A percentile compares a stretch with the other conserved stretches of the same genome.
These are phyloP conservation scores for Athrips mouffetella DNA, from an alignment of 2,888 invertebrate species.

Conservation along the genomic window DNA sequence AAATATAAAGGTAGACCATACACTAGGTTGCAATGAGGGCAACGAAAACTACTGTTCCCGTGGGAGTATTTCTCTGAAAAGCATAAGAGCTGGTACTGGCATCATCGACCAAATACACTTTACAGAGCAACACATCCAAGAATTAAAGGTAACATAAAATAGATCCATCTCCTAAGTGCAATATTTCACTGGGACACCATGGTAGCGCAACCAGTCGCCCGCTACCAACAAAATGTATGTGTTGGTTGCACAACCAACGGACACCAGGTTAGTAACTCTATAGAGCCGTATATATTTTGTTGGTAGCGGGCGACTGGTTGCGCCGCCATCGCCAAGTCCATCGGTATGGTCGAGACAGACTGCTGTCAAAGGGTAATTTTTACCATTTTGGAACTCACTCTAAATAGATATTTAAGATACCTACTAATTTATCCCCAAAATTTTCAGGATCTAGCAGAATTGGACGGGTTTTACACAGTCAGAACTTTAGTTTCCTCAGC, in stretches of 20 bases:
- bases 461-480: conserved; percentile 86
- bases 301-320: too few species aligned
- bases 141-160: conserved; percentile 70
- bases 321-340: too few species aligned
- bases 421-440: conserved; percentile 17
- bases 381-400: too few species aligned
- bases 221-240: too few species aligned
- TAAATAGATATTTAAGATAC: conserved; percentile 3
- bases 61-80: conserved; percentile 84
- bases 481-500: conserved; percentile 82
- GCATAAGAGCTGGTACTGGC: conserved; percentile 82
- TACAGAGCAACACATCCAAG: conserved; percentile 71
- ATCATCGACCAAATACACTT: conserved; percentile 81
- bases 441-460: conserved; percentile 80
- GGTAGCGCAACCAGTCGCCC: too few species aligned
- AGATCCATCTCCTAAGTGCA: too few species aligned
- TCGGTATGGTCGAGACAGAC: too few species aligned
- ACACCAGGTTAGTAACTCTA: too few species aligned
- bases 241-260: too few species aligned
- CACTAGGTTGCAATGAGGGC: conserved; percentile 77
- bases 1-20: conserved; percentile 83
- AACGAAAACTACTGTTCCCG: conserved; percentile 79
- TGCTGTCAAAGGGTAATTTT: too few species aligned
- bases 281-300: too few species aligned
- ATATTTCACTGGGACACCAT: too few species aligned